phyloP scores from a whole-genome alignment of 2,797 vertebrate genomes.

The Galagoides demidoff region DNA sequence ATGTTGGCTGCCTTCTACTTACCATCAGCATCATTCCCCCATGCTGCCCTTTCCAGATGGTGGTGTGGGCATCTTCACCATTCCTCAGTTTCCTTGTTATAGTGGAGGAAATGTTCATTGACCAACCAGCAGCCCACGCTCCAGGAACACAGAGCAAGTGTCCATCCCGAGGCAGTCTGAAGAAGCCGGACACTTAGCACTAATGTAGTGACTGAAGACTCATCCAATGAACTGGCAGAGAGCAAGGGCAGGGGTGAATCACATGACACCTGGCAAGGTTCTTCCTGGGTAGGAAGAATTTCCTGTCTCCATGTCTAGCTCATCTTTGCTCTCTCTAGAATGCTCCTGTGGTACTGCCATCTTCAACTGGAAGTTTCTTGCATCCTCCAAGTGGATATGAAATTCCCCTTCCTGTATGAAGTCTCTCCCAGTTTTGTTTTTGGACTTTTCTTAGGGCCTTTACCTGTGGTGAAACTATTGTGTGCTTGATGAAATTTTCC shows the following conservation, averaged over 20 bases:
- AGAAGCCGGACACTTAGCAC: neutral
- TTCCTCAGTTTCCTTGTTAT: neutral
- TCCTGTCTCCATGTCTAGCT: neutral
- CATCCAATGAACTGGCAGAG: too few relatives aligned
- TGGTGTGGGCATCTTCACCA: too few relatives aligned
- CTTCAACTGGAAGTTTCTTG: neutral
- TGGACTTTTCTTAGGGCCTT: neutral
- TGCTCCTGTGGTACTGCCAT: neutral
- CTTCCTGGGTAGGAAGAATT: neutral
- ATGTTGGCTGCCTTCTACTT: neutral
- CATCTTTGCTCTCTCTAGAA: neutral
- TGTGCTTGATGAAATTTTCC: rapidly evolving
- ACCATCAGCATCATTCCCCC: neutral
- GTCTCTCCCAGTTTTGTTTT: neutral
- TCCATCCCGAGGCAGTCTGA: neutral
- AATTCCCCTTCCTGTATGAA: neutral
- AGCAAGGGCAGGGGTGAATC: too few relatives aligned
- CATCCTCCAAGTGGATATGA: neutral
- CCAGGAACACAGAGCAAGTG: neutral
- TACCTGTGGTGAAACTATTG: neutral
- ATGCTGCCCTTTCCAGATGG: neutral
- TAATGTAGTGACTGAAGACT: too few relatives aligned
- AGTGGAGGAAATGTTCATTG: neutral
- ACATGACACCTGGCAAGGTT: neutral
- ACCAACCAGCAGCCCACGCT: neutral